phyloP scores from a whole-genome alignment of 2,113 vertebrate genomes.

The Varanus komodoensis region DNA sequence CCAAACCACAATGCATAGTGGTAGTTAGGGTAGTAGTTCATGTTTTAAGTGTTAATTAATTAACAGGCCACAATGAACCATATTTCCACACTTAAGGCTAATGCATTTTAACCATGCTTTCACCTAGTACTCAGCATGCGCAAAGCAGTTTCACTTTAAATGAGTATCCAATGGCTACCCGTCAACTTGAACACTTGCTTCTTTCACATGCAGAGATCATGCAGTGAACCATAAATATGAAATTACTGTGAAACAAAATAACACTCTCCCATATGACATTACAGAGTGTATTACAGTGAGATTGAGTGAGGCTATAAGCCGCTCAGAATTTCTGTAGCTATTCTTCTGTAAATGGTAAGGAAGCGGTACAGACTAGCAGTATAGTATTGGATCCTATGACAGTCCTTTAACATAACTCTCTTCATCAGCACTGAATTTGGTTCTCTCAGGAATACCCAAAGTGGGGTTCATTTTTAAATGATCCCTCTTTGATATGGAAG shows the following conservation, averaged over 20 bases:
- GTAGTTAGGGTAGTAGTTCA: not conserved
- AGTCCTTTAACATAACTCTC: slow-evolving; percentile 42
- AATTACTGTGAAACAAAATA: slow-evolving; percentile 31
- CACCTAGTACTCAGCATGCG: not conserved
- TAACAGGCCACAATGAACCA: slow-evolving; percentile 13
- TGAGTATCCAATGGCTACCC: slow-evolving; percentile 13
- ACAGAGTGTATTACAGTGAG: slow-evolving; percentile 18
- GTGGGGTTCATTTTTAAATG: slow-evolving; percentile 10
- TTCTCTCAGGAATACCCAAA: slow-evolving; percentile 38
- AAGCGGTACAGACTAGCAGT: slow-evolving; percentile 10
- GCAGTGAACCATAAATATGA: slow-evolving; percentile 8
- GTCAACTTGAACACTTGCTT: not conserved
- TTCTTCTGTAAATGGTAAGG: slow-evolving; percentile 51
- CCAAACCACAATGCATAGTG: not conserved
- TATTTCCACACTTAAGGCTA: slow-evolving; percentile 24
- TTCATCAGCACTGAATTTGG: slow-evolving; percentile 5
- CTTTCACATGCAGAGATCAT: slow-evolving; percentile 8
- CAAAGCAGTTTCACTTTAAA: slow-evolving; percentile 26
- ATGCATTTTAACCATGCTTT: slow-evolving; percentile 29
- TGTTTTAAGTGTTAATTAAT: not conserved
- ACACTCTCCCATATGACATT: not conserved
- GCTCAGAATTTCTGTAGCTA: slow-evolving; percentile 46
- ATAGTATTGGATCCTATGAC: slow-evolving; percentile 46
- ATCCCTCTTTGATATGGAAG: slow-evolving; percentile 26
- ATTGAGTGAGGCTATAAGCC: slow-evolving; percentile 39